phyloP scores from a whole-genome alignment of 2,113 vertebrate species.

The Mugil cephalus region DNA sequence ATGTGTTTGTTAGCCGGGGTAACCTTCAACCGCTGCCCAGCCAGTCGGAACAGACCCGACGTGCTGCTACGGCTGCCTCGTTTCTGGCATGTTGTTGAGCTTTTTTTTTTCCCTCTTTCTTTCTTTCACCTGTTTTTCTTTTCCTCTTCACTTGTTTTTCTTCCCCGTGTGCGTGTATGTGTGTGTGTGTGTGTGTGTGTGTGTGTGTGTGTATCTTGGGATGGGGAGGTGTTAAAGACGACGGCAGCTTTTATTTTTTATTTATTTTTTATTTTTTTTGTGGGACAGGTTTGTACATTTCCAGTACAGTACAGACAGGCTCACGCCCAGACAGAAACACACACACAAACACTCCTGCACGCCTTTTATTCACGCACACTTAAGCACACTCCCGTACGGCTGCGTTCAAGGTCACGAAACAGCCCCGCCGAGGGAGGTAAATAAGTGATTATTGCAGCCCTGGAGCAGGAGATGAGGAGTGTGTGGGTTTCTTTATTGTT shows the following conservation, averaged over 20 bases:
- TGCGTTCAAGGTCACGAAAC: slow-evolving; percentile 70
- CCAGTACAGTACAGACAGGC: slow-evolving; percentile 8
- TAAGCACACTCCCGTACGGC: slow-evolving; percentile 29
- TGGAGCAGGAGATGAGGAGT: slow-evolving; percentile 49
- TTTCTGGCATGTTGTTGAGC: slow-evolving; percentile 49
- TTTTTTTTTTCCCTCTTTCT: slow-evolving; percentile 18
- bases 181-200: not conserved
- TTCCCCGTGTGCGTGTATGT: not conserved
- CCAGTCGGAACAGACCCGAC: slow-evolving; percentile 75
- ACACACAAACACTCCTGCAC: not conserved
- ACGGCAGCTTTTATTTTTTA: slow-evolving; percentile 48
- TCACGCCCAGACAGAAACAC: slow-evolving; percentile 9
- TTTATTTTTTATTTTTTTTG: too few species aligned
- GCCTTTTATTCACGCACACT: slow-evolving; percentile 40
- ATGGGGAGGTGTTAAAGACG: slow-evolving; percentile 27
- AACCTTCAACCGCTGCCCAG: slow-evolving; percentile 79
- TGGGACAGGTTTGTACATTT: slow-evolving; percentile 25
- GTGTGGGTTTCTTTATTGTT: slow-evolving; percentile 63
- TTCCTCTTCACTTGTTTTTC: too few species aligned
- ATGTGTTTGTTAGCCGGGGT: slow-evolving; percentile 75
- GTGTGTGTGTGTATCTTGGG: slow-evolving; percentile 1
- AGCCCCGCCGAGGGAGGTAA: slow-evolving; percentile 60
- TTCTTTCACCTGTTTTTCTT: slow-evolving; percentile 48
- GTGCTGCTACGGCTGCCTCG: slow-evolving; percentile 63
- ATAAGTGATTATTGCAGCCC: slow-evolving; percentile 67